Evolutionary conservation across 2,797 vertebrate genomes (phyloP), one percentile per base, ranked within the genome.

Genomic region (Semotilus atromaculatus): DNA sequence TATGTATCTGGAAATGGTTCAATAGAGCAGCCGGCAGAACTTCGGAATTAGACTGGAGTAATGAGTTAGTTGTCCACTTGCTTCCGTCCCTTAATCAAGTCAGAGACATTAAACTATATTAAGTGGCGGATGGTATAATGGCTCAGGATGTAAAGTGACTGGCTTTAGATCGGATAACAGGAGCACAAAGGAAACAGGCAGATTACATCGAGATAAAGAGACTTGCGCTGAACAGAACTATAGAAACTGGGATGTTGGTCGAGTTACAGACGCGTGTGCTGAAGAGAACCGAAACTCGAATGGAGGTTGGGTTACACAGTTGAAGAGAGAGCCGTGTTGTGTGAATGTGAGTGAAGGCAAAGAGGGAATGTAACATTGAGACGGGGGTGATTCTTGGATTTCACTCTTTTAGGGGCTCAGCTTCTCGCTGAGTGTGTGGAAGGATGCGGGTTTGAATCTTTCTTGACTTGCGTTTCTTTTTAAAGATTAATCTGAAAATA

Each of bases 141-240:
- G 73, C 58, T 43, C 79, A 77, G 73, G 64, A 62, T 81, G 77
- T 83, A 68, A 86, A 81, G 73, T 82, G 62, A 77, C 85, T 86
- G 75, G 83, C 53, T 81, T 81, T 68, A 72, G 79, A 82, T 81
- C 38, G 16, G 72, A 60, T 82, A 36, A 60, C 80, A 68, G 84
- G n/a, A 19, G 58, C 72, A 45, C 38, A 71, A 77, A 68, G 79
- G 53, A 85, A 67, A 81, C 78, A 34, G 84, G 64, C 71, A 68
- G 76, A 67, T 82, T 53, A 67, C 81, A 67, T 58, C 6, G 23
- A 36, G 73, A 78, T 86, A 78, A 76, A 60, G 38, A 82, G 55
- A 19, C 36, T 23, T 82, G 58, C 10, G 40, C 66, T 82, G 74
- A 64, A 38, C 36, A 70, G 64, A 62, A 53, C 26, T 86, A 71